These are phyloP conservation scores for Metopolophium dirhodum DNA, from an alignment of 1,140 invertebrate genomes.

Conservation along the genomic window DNA sequence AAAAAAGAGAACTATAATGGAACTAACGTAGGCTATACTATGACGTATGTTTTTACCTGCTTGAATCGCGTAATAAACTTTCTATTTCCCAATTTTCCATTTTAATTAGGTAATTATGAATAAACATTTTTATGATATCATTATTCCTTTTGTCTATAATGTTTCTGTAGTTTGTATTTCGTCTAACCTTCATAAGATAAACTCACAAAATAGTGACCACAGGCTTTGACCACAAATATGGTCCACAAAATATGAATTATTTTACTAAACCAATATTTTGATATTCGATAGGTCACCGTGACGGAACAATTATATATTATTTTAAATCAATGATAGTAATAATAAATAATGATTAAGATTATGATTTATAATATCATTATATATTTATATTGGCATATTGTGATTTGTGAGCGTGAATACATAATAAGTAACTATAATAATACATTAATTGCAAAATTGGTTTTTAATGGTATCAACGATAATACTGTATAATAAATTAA, in stretches of 20 bases:
- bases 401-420: neutral
- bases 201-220: neutral
- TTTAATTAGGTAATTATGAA: no score
- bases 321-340: neutral
- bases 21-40: no score
- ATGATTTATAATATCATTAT: neutral
- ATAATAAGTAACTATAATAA: neutral
- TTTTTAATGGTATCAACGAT: neutral
- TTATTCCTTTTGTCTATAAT: neutral
- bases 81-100: no score
- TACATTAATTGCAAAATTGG: neutral
- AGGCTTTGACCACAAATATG: neutral
- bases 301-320: neutral
- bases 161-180: neutral
- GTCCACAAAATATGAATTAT: neutral
- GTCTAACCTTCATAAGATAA: neutral
- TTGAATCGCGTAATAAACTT: neutral
- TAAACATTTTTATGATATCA: no score
- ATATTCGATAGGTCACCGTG: neutral
- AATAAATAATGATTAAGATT: neutral
- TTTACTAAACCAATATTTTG: neutral
- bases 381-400: no score
- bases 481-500: neutral
- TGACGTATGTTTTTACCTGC: neutral
- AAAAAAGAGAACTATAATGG: no score